Evolutionary conservation across 2,113 vertebrate species (phyloP).

Genomic region (Neodon shergylaensis): DNA sequence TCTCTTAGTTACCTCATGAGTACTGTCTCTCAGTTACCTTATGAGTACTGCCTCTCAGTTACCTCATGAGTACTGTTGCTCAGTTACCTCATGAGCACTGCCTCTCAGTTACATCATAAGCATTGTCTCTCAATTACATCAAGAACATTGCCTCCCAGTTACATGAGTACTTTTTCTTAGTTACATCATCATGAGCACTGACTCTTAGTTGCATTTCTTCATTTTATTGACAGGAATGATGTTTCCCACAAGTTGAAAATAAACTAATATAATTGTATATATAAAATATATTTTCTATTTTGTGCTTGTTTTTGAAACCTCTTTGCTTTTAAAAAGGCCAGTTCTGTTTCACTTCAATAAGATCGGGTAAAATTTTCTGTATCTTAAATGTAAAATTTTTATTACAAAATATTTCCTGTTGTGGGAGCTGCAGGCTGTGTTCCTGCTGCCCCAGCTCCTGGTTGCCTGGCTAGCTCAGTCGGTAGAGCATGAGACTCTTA

Average conservation of each 20-base stretch:
- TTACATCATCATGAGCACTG: not conserved
- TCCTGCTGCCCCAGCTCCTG: too few relatives aligned
- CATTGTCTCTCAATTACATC: not conserved
- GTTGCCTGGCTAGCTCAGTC: conserved; percentile 99
- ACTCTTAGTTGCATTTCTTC: not conserved
- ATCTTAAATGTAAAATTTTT: not conserved
- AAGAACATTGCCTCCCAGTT: not conserved
- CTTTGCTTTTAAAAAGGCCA: not conserved
- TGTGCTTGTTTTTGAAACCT: not conserved
- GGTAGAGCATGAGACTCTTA: conserved; percentile 99
- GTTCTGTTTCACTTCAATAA: not conserved
- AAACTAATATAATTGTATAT: not conserved
- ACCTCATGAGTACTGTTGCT: not conserved
- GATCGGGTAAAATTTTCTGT: not conserved
- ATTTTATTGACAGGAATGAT: not conserved
- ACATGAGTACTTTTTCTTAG: not conserved
- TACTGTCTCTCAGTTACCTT: not conserved
- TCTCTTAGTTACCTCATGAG: not conserved
- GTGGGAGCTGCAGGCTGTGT: too few relatives aligned
- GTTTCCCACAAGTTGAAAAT: not conserved
- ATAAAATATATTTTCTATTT: not conserved
- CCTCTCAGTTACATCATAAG: not conserved
- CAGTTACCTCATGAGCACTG: not conserved
- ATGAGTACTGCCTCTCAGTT: not conserved
- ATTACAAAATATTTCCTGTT: not conserved